Percentiles rank a stretch among this genome's conserved stretches.
Conservation (phyloP, 2,888 invertebrate genomes). For the Drosophila borealis region DNA sequence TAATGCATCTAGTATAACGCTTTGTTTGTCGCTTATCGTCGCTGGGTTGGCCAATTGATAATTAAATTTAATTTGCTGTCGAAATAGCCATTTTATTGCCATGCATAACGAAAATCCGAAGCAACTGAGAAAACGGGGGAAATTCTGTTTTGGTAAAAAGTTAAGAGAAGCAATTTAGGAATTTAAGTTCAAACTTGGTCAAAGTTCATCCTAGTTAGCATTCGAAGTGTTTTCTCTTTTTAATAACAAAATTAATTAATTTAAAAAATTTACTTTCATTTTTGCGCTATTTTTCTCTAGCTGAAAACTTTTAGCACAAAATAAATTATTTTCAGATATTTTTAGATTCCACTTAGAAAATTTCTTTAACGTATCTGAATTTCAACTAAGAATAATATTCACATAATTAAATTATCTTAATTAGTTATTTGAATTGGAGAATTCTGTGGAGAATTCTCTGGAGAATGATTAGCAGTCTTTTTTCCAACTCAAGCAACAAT, state of each 20-base stretch:
- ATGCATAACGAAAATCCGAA: not conserved
- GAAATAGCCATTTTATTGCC: conserved; percentile 22
- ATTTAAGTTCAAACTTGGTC: not conserved
- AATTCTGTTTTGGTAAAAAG: not conserved
- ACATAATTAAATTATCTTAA: not conserved
- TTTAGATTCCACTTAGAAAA: too few relatives aligned
- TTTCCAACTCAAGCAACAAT: not conserved
- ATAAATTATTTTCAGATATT: not conserved
- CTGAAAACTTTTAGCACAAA: not conserved
- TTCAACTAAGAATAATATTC: not conserved
- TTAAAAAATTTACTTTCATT: not conserved
- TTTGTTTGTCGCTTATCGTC: conserved; percentile 47
- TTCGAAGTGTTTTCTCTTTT: not conserved
- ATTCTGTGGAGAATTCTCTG: too few relatives aligned
- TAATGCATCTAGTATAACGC: not conserved
- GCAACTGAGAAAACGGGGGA: not conserved
- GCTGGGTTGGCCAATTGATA: conserved; percentile 17
- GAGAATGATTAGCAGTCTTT: too few relatives aligned
- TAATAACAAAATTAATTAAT: too few relatives aligned
- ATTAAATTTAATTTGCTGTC: conserved; percentile 30
- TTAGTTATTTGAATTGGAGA: too few relatives aligned
- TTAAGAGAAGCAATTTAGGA: too few relatives aligned
- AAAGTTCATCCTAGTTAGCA: not conserved
- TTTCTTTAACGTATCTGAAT: not conserved
- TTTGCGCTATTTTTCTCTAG: not conserved